Evolutionary conservation across 2,888 invertebrate species (phyloP), one percentile per base, ranked within the genome.

Genomic region (Parnassius mnemosyne): DNA sequence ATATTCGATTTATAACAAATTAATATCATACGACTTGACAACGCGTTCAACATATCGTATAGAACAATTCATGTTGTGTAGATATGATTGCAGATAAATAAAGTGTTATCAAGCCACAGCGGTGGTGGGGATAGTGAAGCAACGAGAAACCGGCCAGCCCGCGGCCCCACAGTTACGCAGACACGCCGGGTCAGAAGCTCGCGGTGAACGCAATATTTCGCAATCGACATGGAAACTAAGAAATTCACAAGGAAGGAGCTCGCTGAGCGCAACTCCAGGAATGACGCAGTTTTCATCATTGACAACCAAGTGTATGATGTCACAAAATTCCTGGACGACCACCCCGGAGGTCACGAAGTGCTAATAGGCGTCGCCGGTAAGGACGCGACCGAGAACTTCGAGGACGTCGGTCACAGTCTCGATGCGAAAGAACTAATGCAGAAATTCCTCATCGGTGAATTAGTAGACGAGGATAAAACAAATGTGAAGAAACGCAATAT

Each of bases 331-430:
- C 75, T 89, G 58, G 90, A 91, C 74, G 89, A 98, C 57, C 98
- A 98, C 88, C 98, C 98, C 68, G 98, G 98, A 65, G 98, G 98
- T 50, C 98, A 98, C 89, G 98, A 98, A 89, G 97, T 98, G 65
- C 92, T 98, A 11, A 78, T 97, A 64, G 96, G 97, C 81, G 96
- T 95, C 81, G 95, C 94, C 64, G 98, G 98, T 66, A 93, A 93
- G 80, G 97, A 98, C 90, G 97, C 95, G n/a, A 96, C 97, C 50
- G 98, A 98, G 85, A 94, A 95, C 13, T 99, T 99, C 86, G 97
- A 98, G 89, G 99, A 99, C 92, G 97, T 99, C 65, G 99, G 99
- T 1, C 99, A 99, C 92, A 99, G 99, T 50, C 94, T 95, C 60
- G 99, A 99, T 92, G 99, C 99, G 16, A 94, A 97, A 73, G 96